Percentiles rank a stretch among this genome's conserved stretches.
These are phyloP conservation scores for Aplysina aerophoba DNA, from an alignment of 37 sponge, comb jelly and placozoan genomes.

Conservation along the genomic window DNA sequence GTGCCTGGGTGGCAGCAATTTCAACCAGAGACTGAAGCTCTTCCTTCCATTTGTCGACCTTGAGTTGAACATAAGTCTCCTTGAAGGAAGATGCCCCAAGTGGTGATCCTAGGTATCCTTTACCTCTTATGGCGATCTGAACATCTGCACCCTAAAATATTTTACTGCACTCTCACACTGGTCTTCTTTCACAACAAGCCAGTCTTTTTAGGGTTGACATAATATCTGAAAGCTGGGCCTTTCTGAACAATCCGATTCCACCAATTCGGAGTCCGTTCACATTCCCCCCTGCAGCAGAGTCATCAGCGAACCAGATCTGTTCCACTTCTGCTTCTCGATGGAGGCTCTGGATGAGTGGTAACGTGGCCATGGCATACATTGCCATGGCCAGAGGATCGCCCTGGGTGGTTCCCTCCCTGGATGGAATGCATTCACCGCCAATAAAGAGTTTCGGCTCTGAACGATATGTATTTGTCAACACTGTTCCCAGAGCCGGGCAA, in stretches of 20 bases:
- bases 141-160: neutral
- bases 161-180: neutral
- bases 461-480: conserved; percentile 1
- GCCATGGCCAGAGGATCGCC: neutral
- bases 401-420: conserved; percentile 16
- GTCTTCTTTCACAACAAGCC: neutral
- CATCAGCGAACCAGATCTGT: conserved; percentile 16
- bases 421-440: neutral
- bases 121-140: neutral
- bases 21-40: neutral
- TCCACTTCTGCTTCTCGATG: neutral
- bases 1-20: conserved; percentile 6
- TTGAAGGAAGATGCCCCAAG: neutral
- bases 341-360: conserved; percentile 4
- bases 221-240: neutral
- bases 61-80: neutral
- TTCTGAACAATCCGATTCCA: neutral
- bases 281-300: neutral
- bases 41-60: conserved; percentile 2
- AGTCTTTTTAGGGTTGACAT: neutral
- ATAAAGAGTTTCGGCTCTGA: neutral
- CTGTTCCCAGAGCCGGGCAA: conserved; percentile 9
- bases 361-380: neutral
- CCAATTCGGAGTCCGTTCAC: neutral
- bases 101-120: conserved; percentile 18